A percentile compares a stretch with the other conserved stretches of the same genome.
Conservation (phyloP, 2,797 vertebrate genomes). For the Pelodytes ibericus region DNA sequence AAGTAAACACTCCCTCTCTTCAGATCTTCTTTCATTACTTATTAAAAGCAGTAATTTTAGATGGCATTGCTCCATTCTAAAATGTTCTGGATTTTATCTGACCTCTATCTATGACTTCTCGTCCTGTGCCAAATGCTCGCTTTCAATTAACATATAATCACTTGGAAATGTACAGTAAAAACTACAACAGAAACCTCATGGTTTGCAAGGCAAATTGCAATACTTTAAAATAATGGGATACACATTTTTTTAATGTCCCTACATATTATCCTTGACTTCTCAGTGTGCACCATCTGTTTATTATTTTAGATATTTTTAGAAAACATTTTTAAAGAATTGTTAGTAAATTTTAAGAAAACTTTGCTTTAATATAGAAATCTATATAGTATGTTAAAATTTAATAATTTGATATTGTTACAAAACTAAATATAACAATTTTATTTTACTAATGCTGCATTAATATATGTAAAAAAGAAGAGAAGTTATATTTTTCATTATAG, state of each 20-base stretch:
- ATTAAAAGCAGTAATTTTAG: slow-evolving; percentile 5
- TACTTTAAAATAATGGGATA: not conserved
- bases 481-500: no score
- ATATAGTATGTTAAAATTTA: no score
- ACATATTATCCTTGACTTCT: no score
- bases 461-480: no score
- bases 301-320: no score
- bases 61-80: not conserved
- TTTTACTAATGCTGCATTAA: no score
- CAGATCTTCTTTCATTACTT: slow-evolving; percentile 21
- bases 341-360: no score
- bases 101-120: slow-evolving; percentile 18
- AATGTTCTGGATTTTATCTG: slow-evolving; percentile 23
- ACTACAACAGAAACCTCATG: not conserved
- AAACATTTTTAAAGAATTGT: no score
- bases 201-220: not conserved
- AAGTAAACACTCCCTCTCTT: slow-evolving; percentile 25
- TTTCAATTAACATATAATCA: not conserved
- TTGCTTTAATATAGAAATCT: not conserved
- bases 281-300: no score
- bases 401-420: no score
- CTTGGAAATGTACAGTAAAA: not conserved
- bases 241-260: no score
- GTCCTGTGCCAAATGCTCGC: not conserved
- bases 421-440: no score